Percentiles rank a stretch among this genome's conserved stretches.
Conservation (phyloP, 2,113 vertebrate genomes). For the Ia io region DNA sequence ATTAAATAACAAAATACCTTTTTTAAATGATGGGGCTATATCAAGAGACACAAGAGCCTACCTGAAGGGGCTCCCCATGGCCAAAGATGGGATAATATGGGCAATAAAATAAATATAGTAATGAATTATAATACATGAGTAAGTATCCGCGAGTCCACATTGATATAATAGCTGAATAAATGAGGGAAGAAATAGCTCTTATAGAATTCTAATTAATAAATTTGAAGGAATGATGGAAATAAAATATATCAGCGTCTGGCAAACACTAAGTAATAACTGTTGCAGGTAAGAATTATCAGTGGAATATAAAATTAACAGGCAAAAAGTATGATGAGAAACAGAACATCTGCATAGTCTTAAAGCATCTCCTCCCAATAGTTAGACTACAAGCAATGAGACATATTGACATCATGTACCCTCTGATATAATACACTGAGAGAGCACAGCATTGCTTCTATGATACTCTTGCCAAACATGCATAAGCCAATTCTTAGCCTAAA, state of each 20-base stretch:
- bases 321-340: neutral
- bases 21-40: neutral
- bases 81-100: neutral
- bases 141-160: neutral
- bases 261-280: neutral
- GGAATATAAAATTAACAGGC: neutral
- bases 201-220: neutral
- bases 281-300: neutral
- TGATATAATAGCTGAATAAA: neutral
- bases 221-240: neutral
- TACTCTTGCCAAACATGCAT: neutral
- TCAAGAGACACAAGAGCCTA: neutral
- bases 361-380: neutral
- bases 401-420: neutral
- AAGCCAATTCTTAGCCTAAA: neutral
- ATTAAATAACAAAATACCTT: neutral
- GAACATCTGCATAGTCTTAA: neutral
- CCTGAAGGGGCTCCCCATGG: neutral
- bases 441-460: neutral
- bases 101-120: neutral
- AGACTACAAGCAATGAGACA: neutral
- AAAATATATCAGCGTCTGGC: neutral
- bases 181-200: neutral
- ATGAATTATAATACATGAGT: neutral
- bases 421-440: neutral